Percentiles rank a stretch among this genome's conserved stretches.
phyloP scores from a whole-genome alignment of 1,140 invertebrate species.

The Tenebrio molitor region DNA sequence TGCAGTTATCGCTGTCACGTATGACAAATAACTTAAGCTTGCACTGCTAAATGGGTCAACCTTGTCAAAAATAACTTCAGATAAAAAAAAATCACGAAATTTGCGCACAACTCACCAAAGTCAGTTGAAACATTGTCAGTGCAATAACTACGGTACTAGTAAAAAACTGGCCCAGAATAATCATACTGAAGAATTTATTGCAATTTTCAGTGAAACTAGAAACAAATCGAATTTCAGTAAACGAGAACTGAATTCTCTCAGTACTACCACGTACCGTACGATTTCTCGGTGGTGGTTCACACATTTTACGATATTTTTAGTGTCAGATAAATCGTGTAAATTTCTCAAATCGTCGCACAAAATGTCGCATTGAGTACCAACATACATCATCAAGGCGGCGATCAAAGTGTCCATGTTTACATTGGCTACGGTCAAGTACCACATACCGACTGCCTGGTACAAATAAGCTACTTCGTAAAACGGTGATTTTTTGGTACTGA shows the following conservation, averaged over 20 bases:
- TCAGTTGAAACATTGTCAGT: slow-evolving; percentile 8
- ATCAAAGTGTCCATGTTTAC: not conserved
- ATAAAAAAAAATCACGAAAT: not conserved
- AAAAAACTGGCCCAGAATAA: slow-evolving; percentile 9
- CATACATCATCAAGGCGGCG: slow-evolving; percentile 7
- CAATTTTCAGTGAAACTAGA: slow-evolving; percentile 4
- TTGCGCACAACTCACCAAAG: not conserved
- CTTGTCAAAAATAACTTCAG: not conserved
- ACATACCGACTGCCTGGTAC: too few relatives aligned
- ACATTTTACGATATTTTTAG: too few relatives aligned
- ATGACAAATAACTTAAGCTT: not conserved
- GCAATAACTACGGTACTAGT: not conserved
- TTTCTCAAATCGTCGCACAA: slow-evolving; percentile 13
- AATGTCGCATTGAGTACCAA: slow-evolving; percentile 3
- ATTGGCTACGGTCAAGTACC: too few relatives aligned
- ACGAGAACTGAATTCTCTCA: too few relatives aligned
- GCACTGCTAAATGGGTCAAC: not conserved
- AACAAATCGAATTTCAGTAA: not conserved
- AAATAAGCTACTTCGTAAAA: too few relatives aligned
- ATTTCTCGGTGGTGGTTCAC: too few relatives aligned
- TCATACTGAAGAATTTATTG: slow-evolving; percentile 11
- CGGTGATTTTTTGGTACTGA: not conserved
- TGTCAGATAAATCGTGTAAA: too few relatives aligned
- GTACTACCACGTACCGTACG: too few relatives aligned
- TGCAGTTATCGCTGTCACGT: not conserved